phyloP scores from a whole-genome alignment of 1,140 invertebrate genomes.

The Akabosia matsudoensis region DNA sequence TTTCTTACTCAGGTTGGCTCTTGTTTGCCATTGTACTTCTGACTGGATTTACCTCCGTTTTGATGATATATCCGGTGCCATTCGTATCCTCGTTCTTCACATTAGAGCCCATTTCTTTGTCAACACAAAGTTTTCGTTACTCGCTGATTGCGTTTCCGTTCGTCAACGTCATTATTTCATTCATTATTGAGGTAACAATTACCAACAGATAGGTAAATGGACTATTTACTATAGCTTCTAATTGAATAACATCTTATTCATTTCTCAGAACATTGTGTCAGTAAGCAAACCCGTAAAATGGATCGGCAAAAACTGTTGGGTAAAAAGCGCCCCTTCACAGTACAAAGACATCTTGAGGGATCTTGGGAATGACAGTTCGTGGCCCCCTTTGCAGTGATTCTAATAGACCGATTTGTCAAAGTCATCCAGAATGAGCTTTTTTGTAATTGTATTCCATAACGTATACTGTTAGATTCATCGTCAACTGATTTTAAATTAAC shows the following conservation, averaged over 20 bases:
- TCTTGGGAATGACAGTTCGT: conserved; percentile 35
- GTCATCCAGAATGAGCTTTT: no score
- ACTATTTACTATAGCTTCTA: background rate
- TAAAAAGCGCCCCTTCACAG: conserved; percentile 31
- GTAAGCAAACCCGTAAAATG: conserved; percentile 24
- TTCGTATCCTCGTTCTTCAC: conserved; percentile 37
- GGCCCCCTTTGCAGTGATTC: conserved; percentile 39
- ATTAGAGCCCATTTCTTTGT: conserved; percentile 16
- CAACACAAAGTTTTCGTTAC: conserved; percentile 29
- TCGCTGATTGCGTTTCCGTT: conserved; percentile 31
- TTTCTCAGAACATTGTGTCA: conserved; percentile 30
- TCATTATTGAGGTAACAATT: background rate
- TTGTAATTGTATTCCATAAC: no score
- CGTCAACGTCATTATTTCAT: background rate
- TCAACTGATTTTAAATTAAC: no score
- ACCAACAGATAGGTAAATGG: background rate
- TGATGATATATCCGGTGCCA: conserved; percentile 48
- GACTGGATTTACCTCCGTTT: conserved; percentile 44
- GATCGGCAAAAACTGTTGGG: conserved; percentile 18
- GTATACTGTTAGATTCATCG: no score
- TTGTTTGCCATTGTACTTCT: conserved; percentile 47
- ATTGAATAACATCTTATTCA: background rate
- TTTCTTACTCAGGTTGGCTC: conserved; percentile 44
- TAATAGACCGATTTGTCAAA: no score
- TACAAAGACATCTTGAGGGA: conserved; percentile 44